Base-by-base conservation (phyloP, 2,888 invertebrate species). In the Agrotis segetum region DNA sequence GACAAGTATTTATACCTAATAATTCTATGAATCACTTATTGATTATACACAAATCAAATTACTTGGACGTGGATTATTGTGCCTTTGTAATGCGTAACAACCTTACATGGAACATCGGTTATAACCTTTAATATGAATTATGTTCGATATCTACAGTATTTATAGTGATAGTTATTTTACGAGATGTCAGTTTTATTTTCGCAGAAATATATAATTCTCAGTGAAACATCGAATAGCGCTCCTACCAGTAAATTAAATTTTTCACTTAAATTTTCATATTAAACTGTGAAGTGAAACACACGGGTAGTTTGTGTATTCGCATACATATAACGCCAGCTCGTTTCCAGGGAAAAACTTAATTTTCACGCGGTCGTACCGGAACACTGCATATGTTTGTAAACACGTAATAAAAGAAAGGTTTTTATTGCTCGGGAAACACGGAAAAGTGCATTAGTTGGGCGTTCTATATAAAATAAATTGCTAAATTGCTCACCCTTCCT, bases 311-410 rank as follows among this genome's bases (percentile, higher is more conserved):
- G 72, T 71, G 63, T 76, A 67, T 52, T 24, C 59, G 24, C 69
- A 71, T 50, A 74, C 47, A 11, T 67, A 70, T 44, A 52, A 61
- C 52, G 65, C 76, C 68, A 50, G 76, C 80, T 74, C 81, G 81
- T 83, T 85, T 79, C 79, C 82, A 74, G 84, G 82, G 87, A 76
- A 73, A 89, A 91, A 91, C 89, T 88, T 89, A 90, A 91, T 90
- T 90, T 90, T 86, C 87, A 85, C 85, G 85, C 85, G 84, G 86
- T 87, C 86, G 86, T 88, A 81, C 86, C 84, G 85, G 83, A 87
- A 89, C 85, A 83, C 85, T 89, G 89, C 90, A 90, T 82, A 72
- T 86, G 87, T 88, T 89, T 88, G 89, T 88, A 88, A 88, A 88
- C 88, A 87, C 83, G 86, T 85, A 88, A 85, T 89, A 88, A 88